A percentile compares a stretch with the other conserved stretches of the same genome.
These are phyloP conservation scores for Morelia viridis DNA, from an alignment of 2,797 vertebrate genomes.

Conservation along the genomic window DNA sequence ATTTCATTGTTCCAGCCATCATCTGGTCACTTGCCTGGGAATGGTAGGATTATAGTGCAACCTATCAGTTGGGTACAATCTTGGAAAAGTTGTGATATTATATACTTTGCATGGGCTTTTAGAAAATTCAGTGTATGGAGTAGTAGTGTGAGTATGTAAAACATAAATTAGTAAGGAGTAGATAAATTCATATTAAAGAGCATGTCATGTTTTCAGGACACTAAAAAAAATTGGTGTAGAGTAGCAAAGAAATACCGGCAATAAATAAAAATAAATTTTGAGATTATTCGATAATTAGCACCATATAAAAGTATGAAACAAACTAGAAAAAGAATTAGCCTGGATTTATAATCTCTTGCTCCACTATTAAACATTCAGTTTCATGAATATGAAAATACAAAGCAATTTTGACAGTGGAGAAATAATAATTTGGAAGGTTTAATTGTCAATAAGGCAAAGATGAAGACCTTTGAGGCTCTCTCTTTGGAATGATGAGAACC, in stretches of 20 bases:
- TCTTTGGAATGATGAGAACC: neutral
- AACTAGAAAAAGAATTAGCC: neutral
- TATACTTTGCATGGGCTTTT: neutral
- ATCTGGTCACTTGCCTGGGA: neutral
- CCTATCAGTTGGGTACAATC: neutral
- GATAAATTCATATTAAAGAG: neutral
- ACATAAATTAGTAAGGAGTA: neutral
- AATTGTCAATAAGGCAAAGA: neutral
- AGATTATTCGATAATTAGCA: neutral
- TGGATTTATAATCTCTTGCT: neutral
- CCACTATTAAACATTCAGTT: neutral
- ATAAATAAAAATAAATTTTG: neutral
- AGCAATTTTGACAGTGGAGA: neutral
- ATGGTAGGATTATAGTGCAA: neutral
- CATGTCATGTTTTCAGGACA: neutral
- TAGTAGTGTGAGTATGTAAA: neutral
- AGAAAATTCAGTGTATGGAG: neutral
- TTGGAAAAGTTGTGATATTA: neutral
- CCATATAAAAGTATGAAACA: neutral
- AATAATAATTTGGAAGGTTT: neutral
- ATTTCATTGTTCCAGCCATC: neutral
- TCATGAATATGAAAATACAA: neutral
- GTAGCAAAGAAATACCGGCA: neutral
- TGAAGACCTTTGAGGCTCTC: neutral
- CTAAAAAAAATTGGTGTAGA: neutral